Evolutionary conservation across 1,140 invertebrate genomes (phyloP), one percentile per base, ranked within the genome.

Genomic region (Trichogramma pretiosum): DNA sequence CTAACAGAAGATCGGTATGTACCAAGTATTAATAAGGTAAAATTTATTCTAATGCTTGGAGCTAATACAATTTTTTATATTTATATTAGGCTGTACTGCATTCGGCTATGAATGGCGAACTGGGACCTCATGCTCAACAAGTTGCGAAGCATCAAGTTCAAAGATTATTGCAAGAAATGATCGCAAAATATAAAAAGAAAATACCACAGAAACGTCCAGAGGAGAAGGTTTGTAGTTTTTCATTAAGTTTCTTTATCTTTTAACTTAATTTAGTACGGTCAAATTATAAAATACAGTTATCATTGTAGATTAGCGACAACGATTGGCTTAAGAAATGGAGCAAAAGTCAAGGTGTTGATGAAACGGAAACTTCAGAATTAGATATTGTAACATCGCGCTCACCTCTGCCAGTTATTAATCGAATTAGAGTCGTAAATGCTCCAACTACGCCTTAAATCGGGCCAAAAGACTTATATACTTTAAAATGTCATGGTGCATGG

Each of bases 101-200:
- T 28, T 28, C 24, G 1, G 67, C 68, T 3, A 65, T 70, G 55
- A 65, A 43, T 53, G 67, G 67, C 14, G 60, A 71, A 3, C 52
- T 68, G 5, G 67, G 68, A 3, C 61, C 65, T 8, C 56, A 60
- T 46, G 62, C 67, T n/a, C 63, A 69, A 53, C 57, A 63, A n/a
- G 44, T 68, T 3, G 68, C 62, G 0, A 67, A 66, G 53, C 58
- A 68, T 47, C 67, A 70, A 48, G 49, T 58, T 3, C 42, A 69
- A 45, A 54, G 43, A 9, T 65, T 48, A 47, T 30, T 65, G n/a
- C 46, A 64, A 32, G 60, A 58, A 5, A 57, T 65, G 33, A 17
- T 65, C 22, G 56, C 59, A 19, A 61, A 49, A 40, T 35, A 56
- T 0, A 57, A 5, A 22, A n/a, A 46, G 3, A 5, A 17, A 10